Conservation (phyloP, 64 coral and sea anemone species). For the Porites lutea region DNA sequence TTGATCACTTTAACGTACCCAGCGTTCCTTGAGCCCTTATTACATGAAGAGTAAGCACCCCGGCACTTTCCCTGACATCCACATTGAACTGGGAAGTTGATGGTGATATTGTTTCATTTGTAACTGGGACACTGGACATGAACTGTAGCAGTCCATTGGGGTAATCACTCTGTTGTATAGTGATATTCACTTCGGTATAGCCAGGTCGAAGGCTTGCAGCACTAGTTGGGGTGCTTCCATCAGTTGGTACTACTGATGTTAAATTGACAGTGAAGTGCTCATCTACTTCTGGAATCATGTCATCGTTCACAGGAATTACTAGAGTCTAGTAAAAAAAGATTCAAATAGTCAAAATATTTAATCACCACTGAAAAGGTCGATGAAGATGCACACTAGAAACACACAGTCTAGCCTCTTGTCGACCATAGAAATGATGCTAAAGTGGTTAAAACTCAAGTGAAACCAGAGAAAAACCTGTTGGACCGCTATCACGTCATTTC, state of each 20-base stretch:
- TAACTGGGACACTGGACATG: conserved; percentile 33
- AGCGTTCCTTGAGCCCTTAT: conserved; percentile 78
- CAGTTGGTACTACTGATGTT: conserved; percentile 64
- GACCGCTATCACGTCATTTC: no score
- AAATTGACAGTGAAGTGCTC: conserved; percentile 78
- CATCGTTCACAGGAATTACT: conserved; percentile 69
- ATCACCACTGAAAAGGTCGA: no score
- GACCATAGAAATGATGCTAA: no score
- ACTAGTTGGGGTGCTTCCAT: conserved; percentile 90
- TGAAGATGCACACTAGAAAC: no score
- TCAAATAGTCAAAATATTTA: background rate
- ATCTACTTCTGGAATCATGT: conserved; percentile 76
- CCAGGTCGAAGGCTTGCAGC: conserved; percentile 82
- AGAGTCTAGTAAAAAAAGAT: conserved; percentile 35
- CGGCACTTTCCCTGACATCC: conserved; percentile 84
- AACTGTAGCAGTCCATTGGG: conserved; percentile 94
- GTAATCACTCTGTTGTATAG: conserved; percentile 74
- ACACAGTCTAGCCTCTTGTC: no score
- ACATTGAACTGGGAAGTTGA: conserved; percentile 61
- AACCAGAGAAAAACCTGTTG: no score
- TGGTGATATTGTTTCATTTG: conserved; percentile 55
- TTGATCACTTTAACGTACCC: conserved; percentile 35
- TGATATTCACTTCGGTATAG: conserved; percentile 82
- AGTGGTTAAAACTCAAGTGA: no score
- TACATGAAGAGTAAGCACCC: conserved; percentile 60